A percentile compares a stretch with the other conserved stretches of the same genome.
phyloP scores from a whole-genome alignment of 2,888 invertebrate species.

The Acrobasis consociella region DNA sequence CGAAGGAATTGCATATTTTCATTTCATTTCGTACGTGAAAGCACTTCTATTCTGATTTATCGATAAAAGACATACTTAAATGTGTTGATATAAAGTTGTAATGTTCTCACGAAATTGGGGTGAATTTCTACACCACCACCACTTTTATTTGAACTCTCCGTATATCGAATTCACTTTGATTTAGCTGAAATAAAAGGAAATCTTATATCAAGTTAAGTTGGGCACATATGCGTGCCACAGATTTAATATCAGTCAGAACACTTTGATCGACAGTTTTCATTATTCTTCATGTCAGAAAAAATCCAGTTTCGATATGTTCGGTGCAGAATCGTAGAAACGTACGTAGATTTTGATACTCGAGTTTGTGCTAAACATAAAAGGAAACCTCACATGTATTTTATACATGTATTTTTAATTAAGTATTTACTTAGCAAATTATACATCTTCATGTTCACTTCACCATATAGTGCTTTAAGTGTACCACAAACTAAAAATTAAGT shows the following conservation, averaged over 20 bases:
- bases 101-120: slow-evolving; percentile 12
- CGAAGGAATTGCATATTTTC: neutral
- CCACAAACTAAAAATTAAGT: no score
- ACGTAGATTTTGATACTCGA: neutral
- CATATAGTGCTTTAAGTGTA: no score
- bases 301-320: slow-evolving; percentile 4
- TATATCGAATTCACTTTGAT: neutral
- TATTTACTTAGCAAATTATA: no score
- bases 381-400: no score
- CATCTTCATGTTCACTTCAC: no score
- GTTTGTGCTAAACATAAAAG: neutral
- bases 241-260: slow-evolving; percentile 30
- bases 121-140: neutral
- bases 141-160: neutral
- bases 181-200: slow-evolving; percentile 1
- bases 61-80: slow-evolving; percentile 7
- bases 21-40: neutral
- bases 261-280: slow-evolving; percentile 32
- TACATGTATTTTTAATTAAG: no score
- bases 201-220: slow-evolving; percentile 8
- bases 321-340: neutral
- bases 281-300: slow-evolving; percentile 31
- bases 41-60: neutral
- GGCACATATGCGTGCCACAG: slow-evolving; percentile 15
- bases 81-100: slow-evolving; percentile 7